A percentile compares a stretch with the other conserved stretches of the same genome.
Evolutionary conservation across 1,140 invertebrate species (phyloP).

Genomic region (Leptinotarsa texana): DNA sequence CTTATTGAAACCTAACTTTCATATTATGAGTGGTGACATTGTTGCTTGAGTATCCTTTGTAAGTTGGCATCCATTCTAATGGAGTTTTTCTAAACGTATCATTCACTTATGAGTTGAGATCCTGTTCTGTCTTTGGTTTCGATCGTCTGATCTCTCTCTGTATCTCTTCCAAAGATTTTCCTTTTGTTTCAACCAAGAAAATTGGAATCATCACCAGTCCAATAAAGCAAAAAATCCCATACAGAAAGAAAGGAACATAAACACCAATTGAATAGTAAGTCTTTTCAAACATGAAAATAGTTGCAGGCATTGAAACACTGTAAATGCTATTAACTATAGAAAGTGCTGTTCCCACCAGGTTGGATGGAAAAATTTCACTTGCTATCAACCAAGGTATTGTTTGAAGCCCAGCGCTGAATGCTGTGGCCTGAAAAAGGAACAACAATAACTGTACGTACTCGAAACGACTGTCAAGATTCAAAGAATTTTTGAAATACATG

Average conservation of each 20-base stretch:
- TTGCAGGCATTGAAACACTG: slow-evolving; percentile 71
- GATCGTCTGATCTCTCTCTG: slow-evolving; percentile 30
- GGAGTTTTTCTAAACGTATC: too few relatives aligned
- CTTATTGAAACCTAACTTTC: too few relatives aligned
- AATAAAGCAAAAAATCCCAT: slow-evolving; percentile 67
- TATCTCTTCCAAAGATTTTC: slow-evolving; percentile 68
- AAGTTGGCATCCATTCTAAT: too few relatives aligned
- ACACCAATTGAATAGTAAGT: slow-evolving; percentile 62
- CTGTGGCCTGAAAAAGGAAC: not conserved
- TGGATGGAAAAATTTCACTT: slow-evolving; percentile 74
- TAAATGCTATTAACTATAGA: slow-evolving; percentile 70
- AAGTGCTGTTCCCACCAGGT: slow-evolving; percentile 70
- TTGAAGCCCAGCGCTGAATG: slow-evolving; percentile 70
- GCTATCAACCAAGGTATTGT: slow-evolving; percentile 73
- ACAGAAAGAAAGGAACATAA: slow-evolving; percentile 74
- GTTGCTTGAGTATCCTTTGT: too few relatives aligned
- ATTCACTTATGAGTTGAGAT: too few relatives aligned
- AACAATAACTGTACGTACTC: not conserved
- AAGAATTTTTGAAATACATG: not conserved
- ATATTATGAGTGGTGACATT: too few relatives aligned
- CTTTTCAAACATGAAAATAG: slow-evolving; percentile 72
- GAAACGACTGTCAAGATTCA: not conserved
- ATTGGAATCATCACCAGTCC: slow-evolving; percentile 66
- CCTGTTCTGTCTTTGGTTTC: too few relatives aligned
- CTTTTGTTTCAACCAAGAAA: slow-evolving; percentile 80